These are phyloP conservation scores for Conomelus anceps DNA, from an alignment of 2,888 invertebrate genomes.

Conservation along the genomic window DNA sequence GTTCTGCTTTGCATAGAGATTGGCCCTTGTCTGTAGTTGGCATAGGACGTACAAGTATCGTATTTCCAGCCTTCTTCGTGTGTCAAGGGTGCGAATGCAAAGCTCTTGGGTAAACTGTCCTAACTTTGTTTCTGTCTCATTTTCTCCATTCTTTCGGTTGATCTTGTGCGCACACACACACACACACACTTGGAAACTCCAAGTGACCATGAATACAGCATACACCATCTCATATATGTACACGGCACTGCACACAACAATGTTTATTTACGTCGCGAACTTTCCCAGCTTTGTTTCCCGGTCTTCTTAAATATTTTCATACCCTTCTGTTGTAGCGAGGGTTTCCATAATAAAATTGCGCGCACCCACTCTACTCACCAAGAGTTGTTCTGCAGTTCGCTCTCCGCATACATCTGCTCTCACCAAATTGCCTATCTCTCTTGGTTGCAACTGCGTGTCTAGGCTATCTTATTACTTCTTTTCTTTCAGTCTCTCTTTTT, in stretches of 20 bases:
- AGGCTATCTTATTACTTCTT: neutral
- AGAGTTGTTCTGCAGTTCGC: neutral
- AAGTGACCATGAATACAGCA: neutral
- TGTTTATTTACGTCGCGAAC: neutral
- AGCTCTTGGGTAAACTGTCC: neutral
- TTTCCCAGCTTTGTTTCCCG: neutral
- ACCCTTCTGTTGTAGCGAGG: neutral
- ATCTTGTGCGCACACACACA: neutral
- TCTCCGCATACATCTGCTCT: neutral
- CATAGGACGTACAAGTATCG: neutral
- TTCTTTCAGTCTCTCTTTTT: neutral
- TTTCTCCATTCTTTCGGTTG: neutral
- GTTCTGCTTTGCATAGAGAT: neutral
- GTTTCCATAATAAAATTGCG: conserved; percentile 13
- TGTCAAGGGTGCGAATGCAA: neutral
- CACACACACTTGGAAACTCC: neutral
- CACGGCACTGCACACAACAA: neutral
- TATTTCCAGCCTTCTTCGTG: neutral
- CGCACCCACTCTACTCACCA: conserved; percentile 2
- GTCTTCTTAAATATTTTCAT: neutral
- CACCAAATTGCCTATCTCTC: neutral
- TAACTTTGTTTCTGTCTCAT: neutral
- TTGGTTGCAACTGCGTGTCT: neutral
- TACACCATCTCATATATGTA: neutral
- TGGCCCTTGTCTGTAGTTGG: neutral